Conservation (phyloP, 2,888 invertebrate species). For the Pogonocherus hispidulus region DNA sequence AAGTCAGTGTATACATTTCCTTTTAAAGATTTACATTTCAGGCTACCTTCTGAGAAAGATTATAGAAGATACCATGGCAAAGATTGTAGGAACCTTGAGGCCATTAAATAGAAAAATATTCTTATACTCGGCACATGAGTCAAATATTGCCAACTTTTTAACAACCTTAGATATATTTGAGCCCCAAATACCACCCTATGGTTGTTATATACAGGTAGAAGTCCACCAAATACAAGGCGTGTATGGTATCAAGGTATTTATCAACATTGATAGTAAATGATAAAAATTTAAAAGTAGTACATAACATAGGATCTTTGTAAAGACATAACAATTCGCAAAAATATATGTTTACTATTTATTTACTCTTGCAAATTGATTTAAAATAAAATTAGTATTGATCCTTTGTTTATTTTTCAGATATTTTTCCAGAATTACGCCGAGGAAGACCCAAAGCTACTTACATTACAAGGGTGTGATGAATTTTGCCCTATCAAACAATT, state of each 20-base stretch:
- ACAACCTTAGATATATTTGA: slow-evolving; percentile 50
- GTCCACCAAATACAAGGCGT: slow-evolving; percentile 55
- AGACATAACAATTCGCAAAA: too few species aligned
- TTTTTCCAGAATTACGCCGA: slow-evolving; percentile 53
- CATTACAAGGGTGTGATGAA: slow-evolving; percentile 50
- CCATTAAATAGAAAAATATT: slow-evolving; percentile 44
- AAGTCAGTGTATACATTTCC: too few species aligned
- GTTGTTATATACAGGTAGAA: slow-evolving; percentile 63
- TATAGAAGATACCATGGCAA: slow-evolving; percentile 48
- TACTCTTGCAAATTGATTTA: too few species aligned
- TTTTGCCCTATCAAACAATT: slow-evolving; percentile 50
- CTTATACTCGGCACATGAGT: slow-evolving; percentile 55
- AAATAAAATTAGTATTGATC: too few species aligned
- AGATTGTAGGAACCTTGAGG: slow-evolving; percentile 37
- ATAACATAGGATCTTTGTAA: too few species aligned
- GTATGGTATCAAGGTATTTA: slow-evolving; percentile 54
- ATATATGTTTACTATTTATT: too few species aligned
- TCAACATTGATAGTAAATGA: background rate
- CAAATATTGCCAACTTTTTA: slow-evolving; percentile 51
- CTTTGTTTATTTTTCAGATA: slow-evolving; percentile 43
- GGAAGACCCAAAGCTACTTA: slow-evolving; percentile 46
- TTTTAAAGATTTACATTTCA: too few species aligned
- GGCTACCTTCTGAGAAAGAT: slow-evolving; percentile 53
- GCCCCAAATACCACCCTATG: slow-evolving; percentile 65
- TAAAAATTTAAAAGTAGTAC: too few species aligned